Percentiles rank a stretch among this genome's conserved stretches.
These are phyloP conservation scores for Regulus satrapa DNA, from an alignment of 2,113 vertebrate species.

Conservation along the genomic window DNA sequence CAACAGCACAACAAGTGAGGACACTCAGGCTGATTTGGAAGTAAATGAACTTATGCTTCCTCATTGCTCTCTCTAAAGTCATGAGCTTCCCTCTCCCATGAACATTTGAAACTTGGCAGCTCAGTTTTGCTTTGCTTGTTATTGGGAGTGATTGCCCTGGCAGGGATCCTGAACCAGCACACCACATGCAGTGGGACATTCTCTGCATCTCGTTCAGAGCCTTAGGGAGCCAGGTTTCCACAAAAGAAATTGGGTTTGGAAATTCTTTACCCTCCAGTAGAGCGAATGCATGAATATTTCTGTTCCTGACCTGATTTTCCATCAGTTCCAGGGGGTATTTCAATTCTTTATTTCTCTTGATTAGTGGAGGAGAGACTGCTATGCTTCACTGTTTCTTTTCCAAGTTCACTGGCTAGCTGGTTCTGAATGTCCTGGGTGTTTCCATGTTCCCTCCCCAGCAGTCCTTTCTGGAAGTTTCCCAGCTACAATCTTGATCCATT, in stretches of 20 bases:
- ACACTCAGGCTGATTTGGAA: background rate
- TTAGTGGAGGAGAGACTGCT: background rate
- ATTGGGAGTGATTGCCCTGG: slow-evolving; percentile 22
- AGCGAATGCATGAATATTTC: background rate
- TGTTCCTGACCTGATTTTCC: slow-evolving; percentile 46
- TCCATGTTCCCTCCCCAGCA: background rate
- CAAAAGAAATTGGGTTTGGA: slow-evolving; percentile 47
- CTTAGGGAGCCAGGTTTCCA: slow-evolving; percentile 49
- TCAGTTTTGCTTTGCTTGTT: slow-evolving; percentile 28
- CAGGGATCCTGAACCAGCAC: slow-evolving; percentile 42
- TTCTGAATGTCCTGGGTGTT: slow-evolving; percentile 37
- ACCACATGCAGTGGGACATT: slow-evolving; percentile 53
- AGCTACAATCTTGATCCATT: background rate
- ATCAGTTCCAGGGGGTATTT: slow-evolving; percentile 16
- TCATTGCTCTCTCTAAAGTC: background rate
- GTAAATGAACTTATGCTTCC: background rate
- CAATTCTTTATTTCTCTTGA: slow-evolving; percentile 20
- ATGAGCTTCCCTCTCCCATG: background rate
- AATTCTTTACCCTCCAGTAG: slow-evolving; percentile 35
- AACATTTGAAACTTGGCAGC: slow-evolving; percentile 47
- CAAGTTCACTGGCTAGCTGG: background rate
- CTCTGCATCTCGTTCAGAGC: slow-evolving; percentile 16
- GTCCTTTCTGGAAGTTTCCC: background rate
- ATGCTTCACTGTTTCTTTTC: slow-evolving; percentile 20
- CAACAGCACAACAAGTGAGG: background rate